phyloP scores from a whole-genome alignment of 2,797 vertebrate species.

The Myotis vivesi region DNA sequence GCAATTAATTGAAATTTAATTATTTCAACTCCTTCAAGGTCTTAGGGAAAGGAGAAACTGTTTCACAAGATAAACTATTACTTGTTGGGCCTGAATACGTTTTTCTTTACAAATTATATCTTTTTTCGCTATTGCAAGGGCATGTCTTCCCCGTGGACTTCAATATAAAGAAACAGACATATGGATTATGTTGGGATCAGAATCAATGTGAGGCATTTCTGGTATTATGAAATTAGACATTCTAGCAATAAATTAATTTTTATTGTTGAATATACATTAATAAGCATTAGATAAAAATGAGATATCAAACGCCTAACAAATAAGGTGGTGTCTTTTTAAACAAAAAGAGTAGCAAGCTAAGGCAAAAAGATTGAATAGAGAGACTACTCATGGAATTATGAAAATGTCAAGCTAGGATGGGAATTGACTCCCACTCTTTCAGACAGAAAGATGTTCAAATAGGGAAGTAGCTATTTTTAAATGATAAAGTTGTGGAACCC shows the following conservation, averaged over 20 bases:
- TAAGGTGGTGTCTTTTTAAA: constrained; percentile 8
- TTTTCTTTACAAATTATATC: constrained; percentile 26
- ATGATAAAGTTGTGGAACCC: background rate
- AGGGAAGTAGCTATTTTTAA: constrained; percentile 2
- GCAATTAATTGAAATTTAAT: constrained; percentile 29
- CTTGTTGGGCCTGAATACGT: background rate
- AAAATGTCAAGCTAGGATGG: constrained; percentile 14
- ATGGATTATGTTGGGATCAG: background rate
- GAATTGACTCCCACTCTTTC: background rate
- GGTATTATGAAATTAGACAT: constrained; percentile 32
- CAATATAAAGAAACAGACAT: constrained; percentile 16
- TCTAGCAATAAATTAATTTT: constrained; percentile 9
- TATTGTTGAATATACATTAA: constrained; percentile 30
- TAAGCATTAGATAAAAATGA: constrained; percentile 35
- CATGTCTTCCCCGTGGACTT: background rate
- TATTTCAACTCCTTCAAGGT: background rate
- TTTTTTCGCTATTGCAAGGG: background rate
- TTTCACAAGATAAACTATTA: constrained; percentile 13
- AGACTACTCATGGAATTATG: background rate
- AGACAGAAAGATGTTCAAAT: background rate
- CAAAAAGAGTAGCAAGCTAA: background rate
- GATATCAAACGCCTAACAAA: background rate
- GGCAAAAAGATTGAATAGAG: background rate
- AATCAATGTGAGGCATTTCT: background rate
- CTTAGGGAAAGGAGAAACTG: constrained; percentile 9